Base-by-base conservation (phyloP, 2,113 vertebrate species). In the Brienomyrus brachyistius region DNA sequence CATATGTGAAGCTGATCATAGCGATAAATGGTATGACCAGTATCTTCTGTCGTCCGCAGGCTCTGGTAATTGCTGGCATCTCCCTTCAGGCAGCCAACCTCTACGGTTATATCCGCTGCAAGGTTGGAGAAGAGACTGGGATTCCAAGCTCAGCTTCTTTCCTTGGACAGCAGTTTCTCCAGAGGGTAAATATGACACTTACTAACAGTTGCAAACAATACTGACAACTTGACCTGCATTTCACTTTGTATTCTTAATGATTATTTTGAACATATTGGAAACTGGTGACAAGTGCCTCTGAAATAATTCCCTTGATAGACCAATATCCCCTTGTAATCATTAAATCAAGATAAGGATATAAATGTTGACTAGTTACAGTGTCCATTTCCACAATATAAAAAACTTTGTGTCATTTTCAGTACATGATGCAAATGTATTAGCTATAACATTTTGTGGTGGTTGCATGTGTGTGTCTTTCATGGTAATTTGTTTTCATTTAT, bases 41-140 rank as follows among this genome's bases (percentile, higher is more conserved):
- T 87, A 80, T 31, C 74, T 21, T 89, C n/a, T 89, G 45, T 89
- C 21, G 59, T 88, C 2, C 88, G 0, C 90, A 97, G 97, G 97
- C 96, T 45, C 95, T 98, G 0, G 96, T 97, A 66, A 94, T 97
- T 10, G 94, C 96, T 35, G 96, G 97, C 48, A 96, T 98, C 86
- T 96, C 95, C n/a, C 96, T 98, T 85, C 97, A 98, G 93, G 92
- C 92, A 0, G 96, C 96, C 0, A 98, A 98, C 90, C 95, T 98
- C 13, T 98, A 97, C 0, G 97, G 97, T 88, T 97, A 97, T 89
- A 90, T 97, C 91, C 96, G 96, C 56, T 98, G 97, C 90, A 97
- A 97, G 91, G 93, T 96, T 70, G 96, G 95, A 43, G 95, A 95
- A 5, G 93, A 94, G 66, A 93, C 95, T 19, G 90, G 91, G 90